A percentile compares a stretch with the other conserved stretches of the same genome.
phyloP scores from a whole-genome alignment of 2,888 invertebrate genomes.

The Drosophila mercatorum region DNA sequence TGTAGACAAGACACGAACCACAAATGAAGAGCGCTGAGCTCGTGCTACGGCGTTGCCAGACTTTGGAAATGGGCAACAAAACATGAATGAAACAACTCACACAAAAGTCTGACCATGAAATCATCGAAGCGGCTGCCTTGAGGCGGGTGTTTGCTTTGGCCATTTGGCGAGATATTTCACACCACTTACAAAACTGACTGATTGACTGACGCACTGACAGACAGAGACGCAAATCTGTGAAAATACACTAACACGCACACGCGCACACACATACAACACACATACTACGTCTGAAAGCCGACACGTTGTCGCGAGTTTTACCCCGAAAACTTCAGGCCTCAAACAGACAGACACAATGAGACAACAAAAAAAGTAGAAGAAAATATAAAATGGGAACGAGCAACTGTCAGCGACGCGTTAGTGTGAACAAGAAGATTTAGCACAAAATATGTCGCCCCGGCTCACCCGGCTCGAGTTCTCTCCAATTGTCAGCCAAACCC shows the following conservation, averaged over 20 bases:
- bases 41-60: slow-evolving; percentile 61
- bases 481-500: slow-evolving; percentile 37
- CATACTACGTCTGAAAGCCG: slow-evolving; percentile 11
- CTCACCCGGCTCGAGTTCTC: slow-evolving; percentile 21
- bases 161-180: slow-evolving; percentile 73
- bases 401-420: slow-evolving; percentile 73
- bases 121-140: slow-evolving; percentile 58
- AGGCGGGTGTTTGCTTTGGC: slow-evolving; percentile 66
- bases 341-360: slow-evolving; percentile 28
- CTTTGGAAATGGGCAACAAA: slow-evolving; percentile 11
- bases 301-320: slow-evolving; percentile 30
- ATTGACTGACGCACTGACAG: slow-evolving; percentile 27
- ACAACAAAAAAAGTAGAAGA: slow-evolving; percentile 29
- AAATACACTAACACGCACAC: slow-evolving; percentile 34
- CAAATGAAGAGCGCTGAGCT: slow-evolving; percentile 12
- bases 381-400: slow-evolving; percentile 61
- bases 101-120: slow-evolving; percentile 57
- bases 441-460: slow-evolving; percentile 65
- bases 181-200: slow-evolving; percentile 49
- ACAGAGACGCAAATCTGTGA: slow-evolving; percentile 60
- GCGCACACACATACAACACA: not conserved
- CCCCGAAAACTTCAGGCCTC: slow-evolving; percentile 32
- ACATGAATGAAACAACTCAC: slow-evolving; percentile 49
- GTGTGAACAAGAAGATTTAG: slow-evolving; percentile 77
- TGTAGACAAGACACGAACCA: slow-evolving; percentile 68